Evolutionary conservation across 2,888 invertebrate species (phyloP), one percentile per base, ranked within the genome.

Genomic region (Stenolophus ochropezus): DNA sequence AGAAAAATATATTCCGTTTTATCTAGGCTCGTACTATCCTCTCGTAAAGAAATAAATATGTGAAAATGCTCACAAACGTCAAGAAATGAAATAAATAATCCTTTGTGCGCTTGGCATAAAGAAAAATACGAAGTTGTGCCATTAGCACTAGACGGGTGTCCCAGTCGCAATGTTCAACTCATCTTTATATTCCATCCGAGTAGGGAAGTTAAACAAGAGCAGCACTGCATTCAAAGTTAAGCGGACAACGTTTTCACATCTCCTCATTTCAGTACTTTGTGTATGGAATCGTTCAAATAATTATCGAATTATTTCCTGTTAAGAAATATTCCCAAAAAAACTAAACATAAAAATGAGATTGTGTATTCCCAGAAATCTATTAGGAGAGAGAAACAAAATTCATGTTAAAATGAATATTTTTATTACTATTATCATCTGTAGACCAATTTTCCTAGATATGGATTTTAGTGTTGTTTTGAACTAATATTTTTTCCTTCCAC

Each of bases 141-240:
- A 79, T 80, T 80, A 80, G 80, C 80, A 80, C 71, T 49, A 80
- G 51, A 53, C 33, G 71, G 51, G 49, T 18, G 14, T 42, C 53
- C 14, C 73, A 33, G 14, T n/a, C n/a, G n/a, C n/a, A n/a, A 47
- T 47, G 58, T 73, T 53, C 58, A 56, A 58, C 47, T 80, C 73
- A 73, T 80, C 80, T 80, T 80, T 80, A 79, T 80, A 80, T 80
- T 80, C 80, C 23, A 73, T 73, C 73, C 58, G 73, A 42, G 80
- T 80, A 20, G 71, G 73, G 47, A 80, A 80, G 42, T 80, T 80
- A 80, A 80, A 80, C 73, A 80, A 80, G 73, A 53, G 27, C 80
- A 16, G 53, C 73, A 80, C 80, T 80, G 80, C 80, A 80, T 80
- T 80, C 73, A 80, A 80, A 80, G 80, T 80, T 80, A 80, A 80